phyloP scores from a whole-genome alignment of 2,888 invertebrate genomes.

The Agrochola lota region DNA sequence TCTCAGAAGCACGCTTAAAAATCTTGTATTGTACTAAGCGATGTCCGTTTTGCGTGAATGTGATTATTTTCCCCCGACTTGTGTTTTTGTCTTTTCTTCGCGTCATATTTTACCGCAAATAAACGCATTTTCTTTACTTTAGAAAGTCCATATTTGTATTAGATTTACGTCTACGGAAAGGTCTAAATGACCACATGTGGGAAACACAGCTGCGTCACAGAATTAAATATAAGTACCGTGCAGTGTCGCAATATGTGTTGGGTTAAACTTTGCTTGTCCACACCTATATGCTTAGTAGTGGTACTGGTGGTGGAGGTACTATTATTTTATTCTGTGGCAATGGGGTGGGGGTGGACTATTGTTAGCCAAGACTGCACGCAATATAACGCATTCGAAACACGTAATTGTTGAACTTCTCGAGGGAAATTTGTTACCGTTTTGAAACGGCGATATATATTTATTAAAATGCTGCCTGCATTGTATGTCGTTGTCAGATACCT shows the following conservation, averaged over 20 bases:
- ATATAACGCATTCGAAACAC: conserved; percentile 10
- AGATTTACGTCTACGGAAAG: not conserved
- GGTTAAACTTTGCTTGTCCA: conserved; percentile 10
- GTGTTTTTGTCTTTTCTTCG: too few species aligned
- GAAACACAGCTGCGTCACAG: not conserved
- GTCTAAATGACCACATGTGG: not conserved
- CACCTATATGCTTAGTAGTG: not conserved
- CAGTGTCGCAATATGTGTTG: not conserved
- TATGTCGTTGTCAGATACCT: not conserved
- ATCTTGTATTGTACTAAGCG: too few species aligned
- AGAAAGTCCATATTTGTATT: not conserved
- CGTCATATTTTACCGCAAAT: too few species aligned
- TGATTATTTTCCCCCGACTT: too few species aligned
- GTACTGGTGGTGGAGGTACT: not conserved
- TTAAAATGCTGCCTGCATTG: not conserved
- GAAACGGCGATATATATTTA: not conserved
- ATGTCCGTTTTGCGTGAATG: too few species aligned
- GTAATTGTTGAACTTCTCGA: conserved; percentile 7
- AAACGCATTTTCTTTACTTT: too few species aligned
- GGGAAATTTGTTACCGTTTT: conserved; percentile 20
- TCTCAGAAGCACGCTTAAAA: too few species aligned
- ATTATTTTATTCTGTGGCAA: conserved; percentile 3
- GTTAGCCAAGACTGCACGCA: conserved; percentile 2
- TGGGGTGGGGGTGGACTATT: conserved; percentile 2
- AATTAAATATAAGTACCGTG: not conserved